Evolutionary conservation across 92 coral and sea anemone species (phyloP), one percentile per base, ranked within the genome.

Genomic region (Scolanthus callimorphus): DNA sequence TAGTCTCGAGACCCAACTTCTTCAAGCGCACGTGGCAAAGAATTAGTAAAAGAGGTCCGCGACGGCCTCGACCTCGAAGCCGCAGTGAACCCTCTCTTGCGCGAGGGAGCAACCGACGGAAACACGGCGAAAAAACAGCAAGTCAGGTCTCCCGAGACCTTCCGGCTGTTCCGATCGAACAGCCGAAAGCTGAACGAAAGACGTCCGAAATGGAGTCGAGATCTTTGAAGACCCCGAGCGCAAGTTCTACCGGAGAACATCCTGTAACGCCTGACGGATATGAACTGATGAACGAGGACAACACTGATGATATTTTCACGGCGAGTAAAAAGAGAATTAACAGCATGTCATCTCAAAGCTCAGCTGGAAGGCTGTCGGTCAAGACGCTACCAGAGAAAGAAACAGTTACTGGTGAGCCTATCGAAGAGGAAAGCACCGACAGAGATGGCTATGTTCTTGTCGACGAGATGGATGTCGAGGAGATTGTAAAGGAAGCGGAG

Each of bases 261-360:
- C 57, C 63, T 9, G 21, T 80, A 70, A 58, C 88, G 12, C 88
- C 89, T 49, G 83, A 75, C 59, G 89, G 89, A 25, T 82, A 82
- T 53, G 65, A 76, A 31, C 58, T 82, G 10, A 82, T 82, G 89
- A 50, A 52, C 27, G n/a, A n/a, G n/a, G 77, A 72, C 20, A 77
- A 58, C 34, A 52, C 43, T 47, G 69, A 56, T 21, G 46, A 49
- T 2, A 68, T 30, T 17, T 49, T 47, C 24, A 27, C 11, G 37
- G 53, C 25, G 2, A 68, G 67, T 11, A 49, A 30, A 22, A 60
- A 45, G 37, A 67, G 67, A 23, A 19, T 11, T 9, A 11, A 11
- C 12, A 39, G 38, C 20, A 55, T 62, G 17, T 45, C 60, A n/a
- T 30, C 87, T 19, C 43, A 78, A 37, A 73, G 59, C 0, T 57